phyloP scores from a whole-genome alignment of 2,797 vertebrate genomes.

The Lepilemur ruficaudatus region DNA sequence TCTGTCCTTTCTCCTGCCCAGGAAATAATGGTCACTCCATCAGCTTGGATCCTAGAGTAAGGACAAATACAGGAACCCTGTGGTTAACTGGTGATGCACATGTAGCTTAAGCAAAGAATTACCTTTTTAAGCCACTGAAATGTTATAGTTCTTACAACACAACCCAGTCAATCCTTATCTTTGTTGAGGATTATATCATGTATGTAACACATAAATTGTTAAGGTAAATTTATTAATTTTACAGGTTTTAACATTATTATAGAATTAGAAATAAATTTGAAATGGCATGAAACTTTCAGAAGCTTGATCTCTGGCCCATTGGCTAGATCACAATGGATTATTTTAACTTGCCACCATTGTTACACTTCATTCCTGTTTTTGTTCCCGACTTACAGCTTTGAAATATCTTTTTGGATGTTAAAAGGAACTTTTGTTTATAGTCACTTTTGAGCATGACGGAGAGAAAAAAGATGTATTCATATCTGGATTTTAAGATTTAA shows the following conservation, averaged over 20 bases:
- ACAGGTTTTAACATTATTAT: neutral
- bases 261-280: neutral
- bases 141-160: neutral
- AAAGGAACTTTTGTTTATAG: neutral
- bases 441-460: neutral
- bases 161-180: neutral
- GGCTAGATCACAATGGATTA: neutral
- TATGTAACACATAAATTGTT: neutral
- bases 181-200: neutral
- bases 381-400: neutral
- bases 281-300: neutral
- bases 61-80: neutral
- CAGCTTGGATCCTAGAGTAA: neutral
- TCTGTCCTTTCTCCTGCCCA: neutral
- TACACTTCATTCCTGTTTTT: neutral
- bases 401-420: neutral
- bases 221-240: neutral
- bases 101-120: neutral
- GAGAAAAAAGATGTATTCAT: neutral
- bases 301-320: neutral
- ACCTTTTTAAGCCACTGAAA: neutral
- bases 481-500: neutral
- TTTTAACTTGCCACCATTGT: neutral
- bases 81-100: neutral
- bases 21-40: neutral